Evolutionary conservation across 2,888 invertebrate genomes (phyloP).

Genomic region (Drosophila fungiperda): DNA sequence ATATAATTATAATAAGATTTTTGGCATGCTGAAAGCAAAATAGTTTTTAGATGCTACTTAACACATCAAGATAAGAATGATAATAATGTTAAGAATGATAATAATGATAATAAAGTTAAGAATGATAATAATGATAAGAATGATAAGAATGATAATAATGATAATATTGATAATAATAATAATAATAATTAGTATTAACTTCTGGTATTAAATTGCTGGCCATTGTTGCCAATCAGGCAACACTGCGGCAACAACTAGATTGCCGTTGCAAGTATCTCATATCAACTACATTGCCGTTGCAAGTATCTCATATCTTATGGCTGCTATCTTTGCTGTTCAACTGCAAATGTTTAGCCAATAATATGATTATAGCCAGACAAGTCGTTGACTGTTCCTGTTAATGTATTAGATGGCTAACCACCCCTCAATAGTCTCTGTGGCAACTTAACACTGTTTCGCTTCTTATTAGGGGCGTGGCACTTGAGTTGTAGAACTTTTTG

Average conservation of each 20-base stretch:
- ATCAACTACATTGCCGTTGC: conserved; percentile 25
- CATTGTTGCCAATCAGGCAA: not conserved
- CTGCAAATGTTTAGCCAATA: conserved; percentile 56
- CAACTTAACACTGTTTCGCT: conserved; percentile 65
- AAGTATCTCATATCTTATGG: conserved; percentile 23
- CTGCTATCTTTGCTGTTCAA: conserved; percentile 17
- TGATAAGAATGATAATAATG: too few species aligned
- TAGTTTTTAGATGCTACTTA: too few species aligned
- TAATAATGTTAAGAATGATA: too few species aligned
- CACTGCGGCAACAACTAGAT: conserved; percentile 22
- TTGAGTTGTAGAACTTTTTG: conserved; percentile 68
- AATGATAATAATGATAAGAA: too few species aligned
- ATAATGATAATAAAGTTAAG: too few species aligned
- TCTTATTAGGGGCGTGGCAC: conserved; percentile 50
- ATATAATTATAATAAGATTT: too few species aligned
- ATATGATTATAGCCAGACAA: conserved; percentile 62
- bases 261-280: conserved; percentile 15
- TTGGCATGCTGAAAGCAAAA: too few species aligned
- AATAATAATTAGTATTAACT: too few species aligned
- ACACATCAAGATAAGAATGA: too few species aligned
- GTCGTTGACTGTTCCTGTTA: conserved; percentile 28
- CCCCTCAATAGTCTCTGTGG: conserved; percentile 17
- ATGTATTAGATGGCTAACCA: conserved; percentile 14
- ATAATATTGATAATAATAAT: too few species aligned
- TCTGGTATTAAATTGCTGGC: not conserved